phyloP scores from a whole-genome alignment of 2,113 vertebrate species.

The Australoheros scitulus region DNA sequence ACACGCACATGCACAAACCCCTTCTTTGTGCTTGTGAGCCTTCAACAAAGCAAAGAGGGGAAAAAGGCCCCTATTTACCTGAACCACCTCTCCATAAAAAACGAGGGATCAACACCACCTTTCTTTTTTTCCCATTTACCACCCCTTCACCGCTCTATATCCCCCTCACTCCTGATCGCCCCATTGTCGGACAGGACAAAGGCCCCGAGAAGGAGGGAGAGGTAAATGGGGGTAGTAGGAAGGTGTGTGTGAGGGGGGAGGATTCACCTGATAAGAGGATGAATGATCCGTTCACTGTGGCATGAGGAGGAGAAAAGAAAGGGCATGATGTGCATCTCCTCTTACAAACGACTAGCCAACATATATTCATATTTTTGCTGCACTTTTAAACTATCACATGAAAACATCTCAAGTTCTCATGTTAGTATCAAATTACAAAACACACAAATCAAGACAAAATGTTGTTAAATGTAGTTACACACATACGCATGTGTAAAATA shows the following conservation, averaged over 20 bases:
- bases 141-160: constrained; percentile 45
- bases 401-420: neutral
- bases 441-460: neutral
- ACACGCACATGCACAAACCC: constrained; percentile 57
- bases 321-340: constrained; percentile 17
- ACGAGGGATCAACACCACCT: constrained; percentile 66
- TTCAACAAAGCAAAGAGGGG: constrained; percentile 61
- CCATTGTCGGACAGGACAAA: constrained; percentile 75
- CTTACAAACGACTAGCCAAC: neutral
- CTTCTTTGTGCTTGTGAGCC: constrained; percentile 55
- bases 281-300: constrained; percentile 68
- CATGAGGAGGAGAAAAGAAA: constrained; percentile 27
- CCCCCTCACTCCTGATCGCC: constrained; percentile 48
- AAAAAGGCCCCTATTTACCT: constrained; percentile 70
- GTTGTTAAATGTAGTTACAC: too few species aligned
- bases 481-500: neutral
- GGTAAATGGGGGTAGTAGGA: constrained; percentile 27
- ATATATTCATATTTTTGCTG: neutral
- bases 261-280: constrained; percentile 76
- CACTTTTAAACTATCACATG: neutral
- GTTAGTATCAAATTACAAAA: constrained; percentile 5
- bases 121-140: constrained; percentile 63
- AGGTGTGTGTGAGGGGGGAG: neutral
- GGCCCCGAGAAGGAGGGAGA: constrained; percentile 52
- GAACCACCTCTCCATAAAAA: constrained; percentile 72